Percentiles rank a stretch among this genome's conserved stretches.
Conservation (phyloP, 2,113 vertebrate genomes). For the Empidonax alnorum region DNA sequence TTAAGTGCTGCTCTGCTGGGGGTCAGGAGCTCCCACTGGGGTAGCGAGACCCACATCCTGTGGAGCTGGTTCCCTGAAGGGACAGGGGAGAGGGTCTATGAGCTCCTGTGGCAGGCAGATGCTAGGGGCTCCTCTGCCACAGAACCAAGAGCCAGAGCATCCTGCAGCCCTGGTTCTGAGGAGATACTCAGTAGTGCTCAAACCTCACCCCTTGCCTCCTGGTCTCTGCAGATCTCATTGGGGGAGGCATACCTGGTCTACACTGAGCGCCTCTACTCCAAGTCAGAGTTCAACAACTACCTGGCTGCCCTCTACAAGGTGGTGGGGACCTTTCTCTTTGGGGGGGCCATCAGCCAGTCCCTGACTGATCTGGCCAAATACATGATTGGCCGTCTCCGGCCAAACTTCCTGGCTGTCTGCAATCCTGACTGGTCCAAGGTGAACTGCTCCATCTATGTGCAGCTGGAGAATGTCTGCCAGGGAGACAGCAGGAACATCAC, state of each 20-base stretch:
- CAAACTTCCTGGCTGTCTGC: conserved; percentile 92
- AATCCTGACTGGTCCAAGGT: conserved; percentile 79
- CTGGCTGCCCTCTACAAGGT: conserved; percentile 88
- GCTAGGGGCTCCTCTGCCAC: not conserved
- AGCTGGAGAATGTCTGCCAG: conserved; percentile 82
- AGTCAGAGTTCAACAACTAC: conserved; percentile 91
- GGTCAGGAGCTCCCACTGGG: not conserved
- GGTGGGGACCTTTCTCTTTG: conserved; percentile 84
- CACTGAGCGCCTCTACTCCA: conserved; percentile 87
- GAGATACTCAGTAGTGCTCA: not conserved
- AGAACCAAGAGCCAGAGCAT: not conserved
- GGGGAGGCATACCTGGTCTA: conserved; percentile 94
- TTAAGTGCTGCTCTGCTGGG: not conserved
- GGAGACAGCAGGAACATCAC: conserved; percentile 79
- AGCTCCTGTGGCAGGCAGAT: not conserved
- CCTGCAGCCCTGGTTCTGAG: not conserved
- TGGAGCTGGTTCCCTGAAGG: not conserved
- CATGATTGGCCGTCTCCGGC: conserved; percentile 89
- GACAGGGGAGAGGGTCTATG: rapidly evolving
- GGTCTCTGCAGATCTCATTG: conserved; percentile 75
- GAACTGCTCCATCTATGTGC: conserved; percentile 84
- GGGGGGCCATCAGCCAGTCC: conserved; percentile 80
- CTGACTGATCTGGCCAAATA: conserved; percentile 95
- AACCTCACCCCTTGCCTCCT: not conserved
- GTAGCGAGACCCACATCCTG: rapidly evolving